Evolutionary conservation across 2,888 invertebrate species (phyloP).

Genomic region (Lepidocyrtinus sp.): DNA sequence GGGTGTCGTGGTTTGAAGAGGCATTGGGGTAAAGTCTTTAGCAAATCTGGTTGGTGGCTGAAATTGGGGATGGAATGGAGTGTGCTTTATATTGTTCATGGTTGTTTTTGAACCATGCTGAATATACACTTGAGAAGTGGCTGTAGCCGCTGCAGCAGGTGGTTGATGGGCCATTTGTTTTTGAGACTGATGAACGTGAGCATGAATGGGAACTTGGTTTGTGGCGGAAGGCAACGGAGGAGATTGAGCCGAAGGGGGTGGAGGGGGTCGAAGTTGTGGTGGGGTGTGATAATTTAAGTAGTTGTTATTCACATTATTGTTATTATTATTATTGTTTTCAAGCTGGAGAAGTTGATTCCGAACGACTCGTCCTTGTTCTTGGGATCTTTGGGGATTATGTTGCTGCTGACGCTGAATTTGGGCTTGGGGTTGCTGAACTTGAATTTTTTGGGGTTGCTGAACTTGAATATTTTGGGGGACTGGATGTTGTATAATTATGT

Average conservation of each 20-base stretch:
- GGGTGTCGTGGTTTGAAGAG: constrained; percentile 42
- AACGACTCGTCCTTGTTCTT: constrained; percentile 41
- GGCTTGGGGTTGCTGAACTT: constrained; percentile 31
- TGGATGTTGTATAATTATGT: constrained; percentile 26
- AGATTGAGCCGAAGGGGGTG: constrained; percentile 10
- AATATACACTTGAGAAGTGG: constrained; percentile 55
- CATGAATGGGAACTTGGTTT: constrained; percentile 34
- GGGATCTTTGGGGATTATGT: constrained; percentile 16
- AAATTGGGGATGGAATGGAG: constrained; percentile 59
- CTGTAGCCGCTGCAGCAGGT: constrained; percentile 16
- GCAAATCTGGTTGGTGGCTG: constrained; percentile 62
- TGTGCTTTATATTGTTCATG: constrained; percentile 28
- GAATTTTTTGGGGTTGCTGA: constrained; percentile 29
- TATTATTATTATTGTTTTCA: constrained; percentile 15
- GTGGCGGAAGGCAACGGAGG: constrained; percentile 24
- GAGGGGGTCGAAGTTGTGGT: constrained; percentile 20
- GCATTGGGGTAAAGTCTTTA: constrained; percentile 56
- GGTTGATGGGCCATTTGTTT: constrained; percentile 15
- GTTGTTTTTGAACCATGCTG: constrained; percentile 37
- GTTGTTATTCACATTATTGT: neutral
- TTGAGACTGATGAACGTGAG: constrained; percentile 16
- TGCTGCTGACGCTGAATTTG: constrained; percentile 44
- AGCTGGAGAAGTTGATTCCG: constrained; percentile 40
- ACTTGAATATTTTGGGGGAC: constrained; percentile 12
- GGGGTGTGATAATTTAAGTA: constrained; percentile 1